phyloP scores from a whole-genome alignment of 2,888 invertebrate genomes.

The Bhutanitis thaidina region DNA sequence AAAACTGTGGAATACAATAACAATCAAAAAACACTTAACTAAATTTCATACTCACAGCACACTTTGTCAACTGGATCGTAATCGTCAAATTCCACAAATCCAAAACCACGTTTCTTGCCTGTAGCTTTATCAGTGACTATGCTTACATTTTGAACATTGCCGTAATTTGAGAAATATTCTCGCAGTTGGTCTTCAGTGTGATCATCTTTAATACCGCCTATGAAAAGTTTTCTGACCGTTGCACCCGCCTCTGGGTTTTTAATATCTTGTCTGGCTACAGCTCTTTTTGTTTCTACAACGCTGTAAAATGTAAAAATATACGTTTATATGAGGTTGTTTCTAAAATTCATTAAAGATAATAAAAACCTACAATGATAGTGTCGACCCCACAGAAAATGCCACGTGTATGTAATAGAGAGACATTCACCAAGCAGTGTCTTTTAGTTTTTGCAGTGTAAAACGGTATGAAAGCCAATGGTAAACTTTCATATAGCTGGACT shows the following conservation, averaged over 20 bases:
- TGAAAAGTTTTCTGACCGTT: constrained; percentile 96
- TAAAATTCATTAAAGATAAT: no score
- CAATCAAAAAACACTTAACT: neutral
- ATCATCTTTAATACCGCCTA: constrained; percentile 96
- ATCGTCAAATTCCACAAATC: constrained; percentile 98
- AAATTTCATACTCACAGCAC: constrained; percentile 85
- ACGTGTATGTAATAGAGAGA: constrained; percentile 48
- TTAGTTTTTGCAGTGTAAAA: constrained; percentile 65
- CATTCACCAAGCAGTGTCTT: constrained; percentile 71
- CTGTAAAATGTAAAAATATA: no score
- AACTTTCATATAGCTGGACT: constrained; percentile 69
- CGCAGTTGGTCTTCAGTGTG: constrained; percentile 94
- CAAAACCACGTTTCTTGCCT: constrained; percentile 96
- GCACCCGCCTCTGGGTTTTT: constrained; percentile 95
- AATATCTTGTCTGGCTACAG: constrained; percentile 95
- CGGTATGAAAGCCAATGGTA: constrained; percentile 56
- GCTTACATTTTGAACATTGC: constrained; percentile 90
- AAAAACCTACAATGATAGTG: constrained; percentile 27
- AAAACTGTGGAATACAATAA: constrained; percentile 59
- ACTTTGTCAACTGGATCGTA: constrained; percentile 98
- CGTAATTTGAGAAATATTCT: constrained; percentile 91
- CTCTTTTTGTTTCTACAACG: constrained; percentile 97
- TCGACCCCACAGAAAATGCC: constrained; percentile 73
- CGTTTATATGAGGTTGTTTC: no score
- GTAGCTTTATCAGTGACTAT: constrained; percentile 96